phyloP scores from a whole-genome alignment of 2,888 invertebrate species.

The Thecophora atra region DNA sequence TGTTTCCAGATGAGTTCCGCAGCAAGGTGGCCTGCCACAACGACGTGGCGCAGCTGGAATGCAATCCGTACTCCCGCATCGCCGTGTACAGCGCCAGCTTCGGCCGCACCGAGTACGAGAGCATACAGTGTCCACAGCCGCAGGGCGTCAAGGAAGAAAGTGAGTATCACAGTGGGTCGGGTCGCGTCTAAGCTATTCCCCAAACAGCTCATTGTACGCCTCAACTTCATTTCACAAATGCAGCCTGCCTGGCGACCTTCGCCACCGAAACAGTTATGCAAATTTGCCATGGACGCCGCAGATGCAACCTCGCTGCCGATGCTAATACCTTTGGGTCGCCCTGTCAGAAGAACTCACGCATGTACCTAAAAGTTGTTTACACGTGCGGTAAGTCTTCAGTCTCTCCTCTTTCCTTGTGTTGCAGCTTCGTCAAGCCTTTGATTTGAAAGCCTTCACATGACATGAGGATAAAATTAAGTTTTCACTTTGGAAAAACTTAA shows the following conservation, averaged over 20 bases:
- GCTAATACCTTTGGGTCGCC: constrained; percentile 85
- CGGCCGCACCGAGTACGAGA: constrained; percentile 91
- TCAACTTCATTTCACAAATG: constrained; percentile 54
- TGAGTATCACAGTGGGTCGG: constrained; percentile 68
- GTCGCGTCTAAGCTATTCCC: not conserved
- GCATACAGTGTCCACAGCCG: constrained; percentile 87
- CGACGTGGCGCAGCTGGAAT: constrained; percentile 86
- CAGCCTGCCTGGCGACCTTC: constrained; percentile 88
- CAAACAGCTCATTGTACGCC: not conserved
- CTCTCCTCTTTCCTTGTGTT: not conserved
- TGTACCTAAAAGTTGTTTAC: constrained; percentile 88
- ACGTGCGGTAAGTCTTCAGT: constrained; percentile 86
- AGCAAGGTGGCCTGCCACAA: constrained; percentile 94
- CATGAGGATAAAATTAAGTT: not conserved
- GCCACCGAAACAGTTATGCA: constrained; percentile 91
- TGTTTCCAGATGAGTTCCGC: constrained; percentile 86
- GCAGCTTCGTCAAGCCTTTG: not conserved
- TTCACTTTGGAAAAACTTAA: constrained; percentile 2
- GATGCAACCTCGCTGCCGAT: constrained; percentile 84
- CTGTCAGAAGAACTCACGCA: constrained; percentile 81
- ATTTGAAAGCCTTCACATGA: not conserved
- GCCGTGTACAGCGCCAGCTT: constrained; percentile 94
- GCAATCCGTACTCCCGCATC: constrained; percentile 86
- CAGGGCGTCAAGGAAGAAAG: constrained; percentile 88
- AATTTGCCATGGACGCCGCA: constrained; percentile 84